Conservation (phyloP, 2,797 vertebrate species). For the Phalloptychus januarius region DNA sequence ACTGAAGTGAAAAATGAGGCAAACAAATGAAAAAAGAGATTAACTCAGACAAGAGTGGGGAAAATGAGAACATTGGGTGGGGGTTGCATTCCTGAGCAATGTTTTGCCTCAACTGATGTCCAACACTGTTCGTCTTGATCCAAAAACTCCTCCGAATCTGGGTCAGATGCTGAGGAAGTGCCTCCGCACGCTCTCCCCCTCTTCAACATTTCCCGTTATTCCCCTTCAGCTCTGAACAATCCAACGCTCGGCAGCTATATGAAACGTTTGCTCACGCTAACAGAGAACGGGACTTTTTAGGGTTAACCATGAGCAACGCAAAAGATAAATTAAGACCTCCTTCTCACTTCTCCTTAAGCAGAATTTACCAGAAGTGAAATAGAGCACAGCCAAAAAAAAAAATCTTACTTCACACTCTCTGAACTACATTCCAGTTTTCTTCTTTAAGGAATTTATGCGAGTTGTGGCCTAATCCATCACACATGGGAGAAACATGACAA, state of each 20-base stretch:
- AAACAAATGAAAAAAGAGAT: slow-evolving; percentile 13
- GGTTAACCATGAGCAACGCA: slow-evolving; percentile 22
- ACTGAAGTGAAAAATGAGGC: slow-evolving; percentile 13
- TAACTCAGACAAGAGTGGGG: slow-evolving; percentile 20
- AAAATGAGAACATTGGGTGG: slow-evolving; percentile 20
- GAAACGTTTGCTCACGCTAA: slow-evolving; percentile 33
- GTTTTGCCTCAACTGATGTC: slow-evolving; percentile 66
- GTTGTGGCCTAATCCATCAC: slow-evolving; percentile 41
- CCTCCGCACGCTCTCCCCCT: slow-evolving; percentile 32
- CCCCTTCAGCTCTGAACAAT: slow-evolving; percentile 36
- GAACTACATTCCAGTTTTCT: slow-evolving; percentile 50
- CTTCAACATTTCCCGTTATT: slow-evolving; percentile 25
- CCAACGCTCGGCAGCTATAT: slow-evolving; percentile 25
- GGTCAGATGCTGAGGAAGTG: slow-evolving; percentile 62
- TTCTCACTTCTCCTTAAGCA: slow-evolving; percentile 18
- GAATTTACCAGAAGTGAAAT: slow-evolving; percentile 37
- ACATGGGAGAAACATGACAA: slow-evolving; percentile 53
- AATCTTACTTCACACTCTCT: slow-evolving; percentile 5
- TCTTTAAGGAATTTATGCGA: slow-evolving; percentile 43
- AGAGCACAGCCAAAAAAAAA: slow-evolving; percentile 36
- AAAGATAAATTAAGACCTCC: slow-evolving; percentile 17
- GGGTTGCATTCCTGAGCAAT: slow-evolving; percentile 68
- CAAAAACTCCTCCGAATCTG: slow-evolving; percentile 71
- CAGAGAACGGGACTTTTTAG: slow-evolving; percentile 16
- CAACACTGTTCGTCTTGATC: slow-evolving; percentile 57